A percentile compares a stretch with the other conserved stretches of the same genome.
Evolutionary conservation across 2,113 vertebrate genomes (phyloP).

Genomic region (Tricholaema leucomelas): DNA sequence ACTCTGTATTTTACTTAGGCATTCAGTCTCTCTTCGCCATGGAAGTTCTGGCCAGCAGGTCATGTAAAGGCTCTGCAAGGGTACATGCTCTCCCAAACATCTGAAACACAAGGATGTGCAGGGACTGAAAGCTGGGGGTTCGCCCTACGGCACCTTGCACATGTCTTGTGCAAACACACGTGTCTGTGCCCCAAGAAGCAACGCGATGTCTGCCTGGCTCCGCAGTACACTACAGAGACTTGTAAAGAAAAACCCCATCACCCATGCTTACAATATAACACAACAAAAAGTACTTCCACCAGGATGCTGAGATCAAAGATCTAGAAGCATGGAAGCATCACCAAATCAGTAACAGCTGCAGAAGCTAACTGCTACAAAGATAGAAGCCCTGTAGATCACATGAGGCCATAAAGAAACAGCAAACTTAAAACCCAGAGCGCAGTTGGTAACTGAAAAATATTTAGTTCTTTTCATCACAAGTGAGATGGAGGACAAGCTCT

Average conservation of each 20-base stretch:
- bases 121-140: slow-evolving; percentile 16
- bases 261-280: not conserved
- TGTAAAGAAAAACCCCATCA: not conserved
- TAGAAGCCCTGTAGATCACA: not conserved
- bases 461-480: not conserved
- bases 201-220: slow-evolving; percentile 19
- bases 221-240: not conserved
- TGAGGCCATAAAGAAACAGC: not conserved
- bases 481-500: not conserved
- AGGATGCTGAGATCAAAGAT: not conserved
- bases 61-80: not conserved
- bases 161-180: slow-evolving; percentile 3
- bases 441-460: not conserved
- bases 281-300: not conserved
- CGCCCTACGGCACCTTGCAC: slow-evolving; percentile 52
- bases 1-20: not conserved
- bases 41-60: slow-evolving; percentile 45
- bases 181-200: not conserved
- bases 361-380: not conserved
- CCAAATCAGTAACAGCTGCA: not conserved
- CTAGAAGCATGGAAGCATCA: not conserved
- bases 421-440: not conserved
- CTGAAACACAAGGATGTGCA: slow-evolving; percentile 44
- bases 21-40: slow-evolving; percentile 20
- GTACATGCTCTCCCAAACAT: slow-evolving; percentile 20